These are phyloP conservation scores for Drosophila lacteicornis DNA, from an alignment of 1,140 invertebrate genomes.

Conservation along the genomic window DNA sequence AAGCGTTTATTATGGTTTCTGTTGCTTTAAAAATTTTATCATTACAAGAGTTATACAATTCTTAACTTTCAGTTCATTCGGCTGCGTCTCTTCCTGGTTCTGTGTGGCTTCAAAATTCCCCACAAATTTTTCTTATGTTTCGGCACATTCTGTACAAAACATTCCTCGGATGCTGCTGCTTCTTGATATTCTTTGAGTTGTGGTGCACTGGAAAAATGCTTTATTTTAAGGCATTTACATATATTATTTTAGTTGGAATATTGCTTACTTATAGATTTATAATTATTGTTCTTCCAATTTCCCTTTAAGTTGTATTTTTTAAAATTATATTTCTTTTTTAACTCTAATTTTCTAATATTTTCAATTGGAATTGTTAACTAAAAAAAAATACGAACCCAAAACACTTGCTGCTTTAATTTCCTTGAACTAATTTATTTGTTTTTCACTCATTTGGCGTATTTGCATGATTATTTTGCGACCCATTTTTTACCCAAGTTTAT, in stretches of 20 bases:
- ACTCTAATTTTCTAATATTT: too few relatives aligned
- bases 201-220: constrained; percentile 1
- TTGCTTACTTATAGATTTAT: background rate
- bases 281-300: background rate
- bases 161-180: constrained; percentile 7
- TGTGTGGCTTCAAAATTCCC: background rate
- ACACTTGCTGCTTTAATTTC: background rate
- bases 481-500: constrained; percentile 18
- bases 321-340: too few relatives aligned
- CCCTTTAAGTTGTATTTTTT: too few relatives aligned
- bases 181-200: background rate
- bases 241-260: too few relatives aligned
- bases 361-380: too few relatives aligned
- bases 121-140: constrained; percentile 13
- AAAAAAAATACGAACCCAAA: too few relatives aligned
- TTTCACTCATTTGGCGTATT: constrained; percentile 1
- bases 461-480: constrained; percentile 7
- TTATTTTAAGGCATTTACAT: too few relatives aligned
- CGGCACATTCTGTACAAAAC: constrained; percentile 24
- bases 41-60: background rate
- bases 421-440: constrained; percentile 33
- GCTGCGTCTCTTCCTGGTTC: background rate
- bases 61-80: background rate
- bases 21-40: background rate
- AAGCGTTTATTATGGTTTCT: background rate